These are phyloP conservation scores for Megastigmus dorsalis DNA, from an alignment of 2,888 invertebrate genomes.

Conservation along the genomic window DNA sequence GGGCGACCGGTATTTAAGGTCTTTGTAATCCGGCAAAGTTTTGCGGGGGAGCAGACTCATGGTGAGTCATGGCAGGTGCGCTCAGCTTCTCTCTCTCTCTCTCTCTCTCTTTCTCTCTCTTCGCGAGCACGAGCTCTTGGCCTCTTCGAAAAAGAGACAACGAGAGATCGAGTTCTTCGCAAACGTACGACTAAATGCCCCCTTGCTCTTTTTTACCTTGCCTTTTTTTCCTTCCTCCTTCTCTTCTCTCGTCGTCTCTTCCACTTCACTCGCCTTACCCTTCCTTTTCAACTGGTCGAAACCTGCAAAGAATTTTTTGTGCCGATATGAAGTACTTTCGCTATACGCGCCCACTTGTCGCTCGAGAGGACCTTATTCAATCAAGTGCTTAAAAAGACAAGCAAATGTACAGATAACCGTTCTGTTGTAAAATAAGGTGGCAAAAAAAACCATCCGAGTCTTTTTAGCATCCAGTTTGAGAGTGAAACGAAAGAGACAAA, in stretches of 20 bases:
- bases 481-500: slow-evolving; percentile 5
- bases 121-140: slow-evolving; percentile 42
- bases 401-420: slow-evolving; percentile 33
- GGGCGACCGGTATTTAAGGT: slow-evolving; percentile 70
- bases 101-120: too few relatives aligned
- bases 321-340: slow-evolving; percentile 50
- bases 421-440: slow-evolving; percentile 18
- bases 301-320: slow-evolving; percentile 52
- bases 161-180: slow-evolving; percentile 58
- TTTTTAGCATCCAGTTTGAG: slow-evolving; percentile 20
- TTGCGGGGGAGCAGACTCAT: slow-evolving; percentile 69
- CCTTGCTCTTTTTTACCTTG: slow-evolving; percentile 51
- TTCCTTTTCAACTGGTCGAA: slow-evolving; percentile 45
- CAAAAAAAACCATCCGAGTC: slow-evolving; percentile 15
- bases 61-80: slow-evolving; percentile 73
- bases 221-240: slow-evolving; percentile 36
- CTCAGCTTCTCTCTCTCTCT: too few relatives aligned
- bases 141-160: slow-evolving; percentile 58
- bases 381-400: slow-evolving; percentile 41
- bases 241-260: not conserved
- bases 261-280: not conserved
- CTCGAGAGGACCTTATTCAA: slow-evolving; percentile 45
- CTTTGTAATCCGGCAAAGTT: slow-evolving; percentile 71
- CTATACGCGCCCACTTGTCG: slow-evolving; percentile 7
- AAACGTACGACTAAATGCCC: slow-evolving; percentile 56